Evolutionary conservation across 2,113 vertebrate species (phyloP).

Genomic region (Gnathonemus echidnorhynchus): DNA sequence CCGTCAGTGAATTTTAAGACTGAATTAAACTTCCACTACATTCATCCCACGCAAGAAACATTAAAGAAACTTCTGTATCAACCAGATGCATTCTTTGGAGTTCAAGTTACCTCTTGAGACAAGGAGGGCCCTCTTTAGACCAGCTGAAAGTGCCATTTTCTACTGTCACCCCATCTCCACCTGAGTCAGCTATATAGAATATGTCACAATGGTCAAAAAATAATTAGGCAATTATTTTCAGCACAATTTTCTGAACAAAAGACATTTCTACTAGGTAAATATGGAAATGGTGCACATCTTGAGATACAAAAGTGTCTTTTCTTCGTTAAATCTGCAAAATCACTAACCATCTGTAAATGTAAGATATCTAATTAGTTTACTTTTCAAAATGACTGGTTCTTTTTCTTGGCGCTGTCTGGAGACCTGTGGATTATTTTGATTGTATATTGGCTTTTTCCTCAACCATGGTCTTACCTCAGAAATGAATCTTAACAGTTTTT

Average conservation of each 20-base stretch:
- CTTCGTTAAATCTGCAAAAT: neutral
- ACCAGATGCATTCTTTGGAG: neutral
- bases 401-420: neutral
- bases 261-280: neutral
- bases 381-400: neutral
- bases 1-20: neutral
- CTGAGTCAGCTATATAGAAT: conserved; percentile 29
- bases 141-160: conserved; percentile 72
- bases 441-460: neutral
- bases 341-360: neutral
- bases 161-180: conserved; percentile 50
- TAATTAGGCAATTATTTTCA: neutral
- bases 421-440: neutral
- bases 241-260: neutral
- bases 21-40: neutral
- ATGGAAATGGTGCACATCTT: neutral
- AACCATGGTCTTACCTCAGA: neutral
- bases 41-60: neutral
- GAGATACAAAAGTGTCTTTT: neutral
- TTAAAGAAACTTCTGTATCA: neutral
- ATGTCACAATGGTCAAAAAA: neutral
- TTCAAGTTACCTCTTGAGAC: conserved; percentile 63
- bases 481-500: neutral
- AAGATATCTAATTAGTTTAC: neutral
- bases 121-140: conserved; percentile 60